A percentile compares a stretch with the other conserved stretches of the same genome.
phyloP scores from a whole-genome alignment of 2,113 vertebrate genomes.

The Acanthochromis polyacanthus region DNA sequence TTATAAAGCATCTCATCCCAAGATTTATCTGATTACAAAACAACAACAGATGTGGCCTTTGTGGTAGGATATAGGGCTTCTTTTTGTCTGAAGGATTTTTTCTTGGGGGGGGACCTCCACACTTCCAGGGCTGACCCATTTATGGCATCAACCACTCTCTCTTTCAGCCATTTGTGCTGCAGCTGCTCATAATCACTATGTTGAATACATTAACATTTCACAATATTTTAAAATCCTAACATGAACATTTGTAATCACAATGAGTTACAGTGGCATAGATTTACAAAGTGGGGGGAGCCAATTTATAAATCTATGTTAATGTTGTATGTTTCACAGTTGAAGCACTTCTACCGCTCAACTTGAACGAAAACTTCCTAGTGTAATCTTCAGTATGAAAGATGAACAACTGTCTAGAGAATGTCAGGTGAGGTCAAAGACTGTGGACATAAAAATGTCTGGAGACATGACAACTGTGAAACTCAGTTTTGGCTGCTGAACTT shows the following conservation, averaged over 20 bases:
- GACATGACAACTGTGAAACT: constrained; percentile 3
- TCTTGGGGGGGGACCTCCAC: too few species aligned
- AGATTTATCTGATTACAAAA: background rate
- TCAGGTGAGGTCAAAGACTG: too few species aligned
- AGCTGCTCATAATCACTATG: background rate
- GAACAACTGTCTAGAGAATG: too few species aligned
- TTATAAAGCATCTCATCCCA: background rate
- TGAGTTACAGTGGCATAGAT: background rate
- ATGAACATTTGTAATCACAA: background rate
- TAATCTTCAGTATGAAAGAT: background rate
- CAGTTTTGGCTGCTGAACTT: background rate
- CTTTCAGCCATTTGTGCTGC: background rate
- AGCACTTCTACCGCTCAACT: background rate
- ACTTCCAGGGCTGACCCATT: too few species aligned
- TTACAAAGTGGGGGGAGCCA: background rate
- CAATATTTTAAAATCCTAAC: background rate
- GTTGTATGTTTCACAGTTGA: background rate
- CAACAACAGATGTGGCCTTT: background rate
- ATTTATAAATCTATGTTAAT: background rate
- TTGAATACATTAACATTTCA: background rate
- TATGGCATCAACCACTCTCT: too few species aligned
- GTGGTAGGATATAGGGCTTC: too few species aligned
- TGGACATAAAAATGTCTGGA: background rate
- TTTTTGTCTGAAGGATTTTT: too few species aligned
- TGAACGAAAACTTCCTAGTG: background rate